Evolutionary conservation across 53 echinoderm and acorn worm genomes (phyloP), one percentile per base, ranked within the genome.

Genomic region (Luidia sarsii): DNA sequence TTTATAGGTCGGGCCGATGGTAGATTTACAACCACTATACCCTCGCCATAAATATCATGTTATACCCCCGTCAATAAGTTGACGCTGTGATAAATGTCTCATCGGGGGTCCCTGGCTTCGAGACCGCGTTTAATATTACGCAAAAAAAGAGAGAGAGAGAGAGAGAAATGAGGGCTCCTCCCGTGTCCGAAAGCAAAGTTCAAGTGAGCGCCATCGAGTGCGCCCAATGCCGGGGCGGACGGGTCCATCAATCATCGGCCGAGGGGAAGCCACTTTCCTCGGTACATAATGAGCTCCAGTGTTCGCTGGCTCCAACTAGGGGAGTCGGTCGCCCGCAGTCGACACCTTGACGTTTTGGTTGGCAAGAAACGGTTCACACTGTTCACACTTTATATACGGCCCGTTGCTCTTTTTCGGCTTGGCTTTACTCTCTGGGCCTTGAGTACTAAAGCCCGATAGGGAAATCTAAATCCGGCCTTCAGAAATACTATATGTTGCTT

Each of bases 61-160:
- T 69, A 69, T 69, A 50, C 14, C 51, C 50, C 22, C 51, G 19
- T 41, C 41, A 41, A 50, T 69, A 51, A 50, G 50, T 43, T 60
- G 33, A 31, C 50, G 33, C 70, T 7, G 70, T 69, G 51, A 69
- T 69, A 69, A 69, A 69, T 69, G 51, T 50, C 50, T 69, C 70
- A 50, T 30, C 43, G 70, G 33, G 33, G n/a, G n/a, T n/a, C n/a
- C n/a, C 8, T 34, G 51, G 31, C 33, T 69, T 69, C 18, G 33
- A 69, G 49, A 50, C 51, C 19, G 51, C 67, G 67, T 43, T 14
- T 65, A 36, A 48, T 48, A 48, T 6, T 32, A n/a, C 33, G 33
- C 15, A 4, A 6, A 33, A 11, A 33, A 25, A 19, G 23, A n/a
- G n/a, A n/a, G n/a, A n/a, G n/a, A n/a, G n/a, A n/a, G n/a, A n/a